Percentiles rank a stretch among this genome's conserved stretches.
Evolutionary conservation across 2,888 invertebrate species (phyloP).

Genomic region (Dusona sp.): DNA sequence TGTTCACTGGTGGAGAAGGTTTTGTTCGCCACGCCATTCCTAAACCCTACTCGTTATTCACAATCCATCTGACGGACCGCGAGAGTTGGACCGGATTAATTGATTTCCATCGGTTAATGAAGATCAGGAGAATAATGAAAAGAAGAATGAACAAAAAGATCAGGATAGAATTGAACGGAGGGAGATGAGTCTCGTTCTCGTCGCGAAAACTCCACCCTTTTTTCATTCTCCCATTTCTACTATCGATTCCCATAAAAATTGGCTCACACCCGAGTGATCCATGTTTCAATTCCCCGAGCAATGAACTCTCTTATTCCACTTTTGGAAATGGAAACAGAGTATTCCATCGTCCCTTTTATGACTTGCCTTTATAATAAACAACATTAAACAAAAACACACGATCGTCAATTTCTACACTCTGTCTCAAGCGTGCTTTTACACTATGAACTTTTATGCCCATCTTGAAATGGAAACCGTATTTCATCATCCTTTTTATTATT

Average conservation of each 20-base stretch:
- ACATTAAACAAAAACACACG: neutral
- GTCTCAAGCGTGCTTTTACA: neutral
- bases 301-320: slow-evolving; percentile 3
- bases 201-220: slow-evolving; percentile 7
- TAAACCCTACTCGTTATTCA: slow-evolving; percentile 54
- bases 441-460: too few species aligned
- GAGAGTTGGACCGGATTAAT: slow-evolving; percentile 56
- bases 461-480: neutral
- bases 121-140: slow-evolving; percentile 37
- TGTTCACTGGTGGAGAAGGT: slow-evolving; percentile 9
- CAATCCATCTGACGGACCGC: slow-evolving; percentile 31
- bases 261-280: slow-evolving; percentile 42
- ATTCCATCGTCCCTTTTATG: neutral
- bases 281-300: slow-evolving; percentile 14
- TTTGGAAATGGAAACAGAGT: neutral
- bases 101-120: slow-evolving; percentile 64
- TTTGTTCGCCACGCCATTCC: slow-evolving; percentile 29
- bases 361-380: slow-evolving; percentile 24
- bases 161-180: slow-evolving; percentile 16
- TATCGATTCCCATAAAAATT: slow-evolving; percentile 44
- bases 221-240: slow-evolving; percentile 20
- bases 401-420: neutral
- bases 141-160: neutral
- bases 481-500: neutral
- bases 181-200: slow-evolving; percentile 44